These are phyloP conservation scores for Axea sp. DNA, from an alignment of 2,888 invertebrate genomes.

Conservation along the genomic window DNA sequence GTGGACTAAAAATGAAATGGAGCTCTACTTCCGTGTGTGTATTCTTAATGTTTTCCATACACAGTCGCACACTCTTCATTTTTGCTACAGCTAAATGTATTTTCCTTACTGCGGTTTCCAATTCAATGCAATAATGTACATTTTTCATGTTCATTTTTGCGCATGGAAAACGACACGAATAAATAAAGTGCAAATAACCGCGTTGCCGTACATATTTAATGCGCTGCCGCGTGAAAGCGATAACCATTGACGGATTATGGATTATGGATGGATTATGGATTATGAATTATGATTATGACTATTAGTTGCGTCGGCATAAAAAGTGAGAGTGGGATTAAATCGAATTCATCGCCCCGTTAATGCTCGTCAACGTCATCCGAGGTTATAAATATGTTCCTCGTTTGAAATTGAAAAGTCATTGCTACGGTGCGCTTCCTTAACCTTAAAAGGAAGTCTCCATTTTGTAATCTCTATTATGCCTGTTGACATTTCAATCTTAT, in stretches of 20 bases:
- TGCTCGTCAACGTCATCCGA: constrained; percentile 36
- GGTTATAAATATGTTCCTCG: constrained; percentile 38
- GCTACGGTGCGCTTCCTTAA: constrained; percentile 32
- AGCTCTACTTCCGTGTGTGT: no score
- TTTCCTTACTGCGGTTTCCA: no score
- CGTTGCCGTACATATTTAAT: neutral
- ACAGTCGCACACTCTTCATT: no score
- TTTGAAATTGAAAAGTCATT: constrained; percentile 52
- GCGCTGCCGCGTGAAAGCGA: constrained; percentile 33
- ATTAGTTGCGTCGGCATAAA: constrained; percentile 44
- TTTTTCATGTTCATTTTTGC: no score
- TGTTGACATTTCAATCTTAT: constrained; percentile 43
- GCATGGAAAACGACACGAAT: no score
- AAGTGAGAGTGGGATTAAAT: constrained; percentile 50
- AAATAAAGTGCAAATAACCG: neutral
- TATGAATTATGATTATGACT: constrained; percentile 50
- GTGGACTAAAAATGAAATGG: no score
- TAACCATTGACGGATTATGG: constrained; percentile 40
- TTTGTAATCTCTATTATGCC: constrained; percentile 46
- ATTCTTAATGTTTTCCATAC: no score
- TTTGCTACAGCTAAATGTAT: no score
- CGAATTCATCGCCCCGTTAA: constrained; percentile 44
- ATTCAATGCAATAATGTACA: no score
- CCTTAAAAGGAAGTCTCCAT: constrained; percentile 42
- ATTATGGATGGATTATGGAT: no score